phyloP scores from a whole-genome alignment of 2,797 vertebrate species.

The Gouania willdenowi region DNA sequence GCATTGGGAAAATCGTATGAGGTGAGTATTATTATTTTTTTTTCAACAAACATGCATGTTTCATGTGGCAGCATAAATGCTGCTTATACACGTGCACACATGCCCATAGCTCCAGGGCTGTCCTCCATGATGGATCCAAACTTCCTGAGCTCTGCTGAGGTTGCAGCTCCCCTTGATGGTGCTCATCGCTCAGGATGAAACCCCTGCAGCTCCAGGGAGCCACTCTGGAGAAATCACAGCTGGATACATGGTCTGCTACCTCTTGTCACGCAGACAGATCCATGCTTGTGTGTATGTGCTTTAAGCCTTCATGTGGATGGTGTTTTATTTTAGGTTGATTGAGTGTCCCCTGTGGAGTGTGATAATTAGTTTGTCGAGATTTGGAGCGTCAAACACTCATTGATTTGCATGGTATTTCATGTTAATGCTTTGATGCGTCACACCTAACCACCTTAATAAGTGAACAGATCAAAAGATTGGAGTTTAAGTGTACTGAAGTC shows the following conservation, averaged over 20 bases:
- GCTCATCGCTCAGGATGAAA: constrained; percentile 45
- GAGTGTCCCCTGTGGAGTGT: background rate
- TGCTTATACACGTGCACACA: constrained; percentile 5
- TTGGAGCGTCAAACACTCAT: background rate
- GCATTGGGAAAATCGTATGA: constrained; percentile 20
- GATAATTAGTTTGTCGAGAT: background rate
- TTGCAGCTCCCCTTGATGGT: constrained; percentile 40
- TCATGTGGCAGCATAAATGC: constrained; percentile 2
- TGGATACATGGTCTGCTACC: background rate
- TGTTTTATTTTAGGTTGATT: background rate
- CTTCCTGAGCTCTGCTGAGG: constrained; percentile 50
- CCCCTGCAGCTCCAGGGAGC: constrained; percentile 1
- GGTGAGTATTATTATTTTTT: too few relatives aligned
- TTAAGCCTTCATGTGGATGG: background rate
- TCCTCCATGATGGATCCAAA: constrained; percentile 64
- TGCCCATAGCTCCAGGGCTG: constrained; percentile 27
- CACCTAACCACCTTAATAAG: too few relatives aligned
- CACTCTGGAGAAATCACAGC: constrained; percentile 1
- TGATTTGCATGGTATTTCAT: too few relatives aligned
- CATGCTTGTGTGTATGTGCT: background rate
- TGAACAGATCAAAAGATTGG: too few relatives aligned
- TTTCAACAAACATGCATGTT: constrained; percentile 27
- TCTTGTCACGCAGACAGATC: background rate
- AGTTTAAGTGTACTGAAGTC: too few relatives aligned
- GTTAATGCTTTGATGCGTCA: too few relatives aligned